These are phyloP conservation scores for Agrochola litura DNA, from an alignment of 2,888 invertebrate genomes.

Conservation along the genomic window DNA sequence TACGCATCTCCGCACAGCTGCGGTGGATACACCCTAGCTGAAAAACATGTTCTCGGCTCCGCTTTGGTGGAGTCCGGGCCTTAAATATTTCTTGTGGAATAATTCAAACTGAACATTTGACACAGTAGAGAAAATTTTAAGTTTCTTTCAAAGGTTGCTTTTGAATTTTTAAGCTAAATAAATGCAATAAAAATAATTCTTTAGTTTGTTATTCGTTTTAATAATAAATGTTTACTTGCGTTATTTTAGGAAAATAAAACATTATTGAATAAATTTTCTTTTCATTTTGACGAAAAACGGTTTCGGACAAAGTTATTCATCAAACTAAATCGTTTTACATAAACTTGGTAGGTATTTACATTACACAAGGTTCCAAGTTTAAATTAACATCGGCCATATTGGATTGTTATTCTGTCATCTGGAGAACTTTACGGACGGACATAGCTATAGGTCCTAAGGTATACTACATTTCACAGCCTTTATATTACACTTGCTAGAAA, in stretches of 20 bases:
- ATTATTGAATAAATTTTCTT: neutral
- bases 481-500: neutral
- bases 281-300: neutral
- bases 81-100: too few species aligned
- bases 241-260: neutral
- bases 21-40: too few species aligned
- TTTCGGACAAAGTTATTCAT: conserved; percentile 19
- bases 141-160: neutral
- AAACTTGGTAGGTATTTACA: conserved; percentile 35
- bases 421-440: neutral
- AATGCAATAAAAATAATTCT: too few species aligned
- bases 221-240: too few species aligned
- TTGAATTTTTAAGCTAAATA: too few species aligned
- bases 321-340: conserved; percentile 26
- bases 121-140: too few species aligned
- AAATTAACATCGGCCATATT: conserved; percentile 39
- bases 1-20: too few species aligned
- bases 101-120: too few species aligned
- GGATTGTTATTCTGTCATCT: conserved; percentile 19
- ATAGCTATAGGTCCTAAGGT: neutral
- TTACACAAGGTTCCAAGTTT: conserved; percentile 37
- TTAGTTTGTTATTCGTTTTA: too few species aligned
- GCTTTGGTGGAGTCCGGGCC: too few species aligned
- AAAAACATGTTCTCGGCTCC: too few species aligned
- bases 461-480: neutral